These are phyloP conservation scores for Artibeus lituratus DNA, from an alignment of 2,797 vertebrate genomes.

Conservation along the genomic window DNA sequence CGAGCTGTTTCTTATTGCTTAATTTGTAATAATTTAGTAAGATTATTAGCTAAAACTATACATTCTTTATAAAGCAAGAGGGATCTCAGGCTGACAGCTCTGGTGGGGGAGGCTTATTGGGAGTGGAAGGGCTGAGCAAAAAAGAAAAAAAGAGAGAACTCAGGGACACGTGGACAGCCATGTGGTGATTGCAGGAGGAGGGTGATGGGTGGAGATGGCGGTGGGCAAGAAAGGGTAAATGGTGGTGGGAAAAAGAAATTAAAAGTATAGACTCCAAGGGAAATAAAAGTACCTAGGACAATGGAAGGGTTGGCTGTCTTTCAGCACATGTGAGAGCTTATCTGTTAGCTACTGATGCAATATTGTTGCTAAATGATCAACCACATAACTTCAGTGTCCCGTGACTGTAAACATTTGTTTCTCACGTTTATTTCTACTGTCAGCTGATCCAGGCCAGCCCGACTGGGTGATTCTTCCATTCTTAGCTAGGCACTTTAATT, in stretches of 20 bases:
- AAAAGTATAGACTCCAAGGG: too few relatives aligned
- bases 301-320: background rate
- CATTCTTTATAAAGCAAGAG: background rate
- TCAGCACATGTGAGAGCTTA: background rate
- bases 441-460: background rate
- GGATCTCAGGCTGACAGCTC: too few relatives aligned
- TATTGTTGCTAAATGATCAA: background rate
- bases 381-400: background rate
- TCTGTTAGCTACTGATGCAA: background rate
- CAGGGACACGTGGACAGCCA: too few relatives aligned
- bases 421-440: background rate
- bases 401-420: background rate
- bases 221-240: too few relatives aligned
- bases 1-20: background rate
- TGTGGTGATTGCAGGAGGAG: too few relatives aligned
- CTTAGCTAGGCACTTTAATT: background rate
- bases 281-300: background rate
- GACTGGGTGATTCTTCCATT: background rate
- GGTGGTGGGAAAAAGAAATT: too few relatives aligned
- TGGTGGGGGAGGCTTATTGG: too few relatives aligned
- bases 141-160: too few relatives aligned
- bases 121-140: too few relatives aligned
- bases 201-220: too few relatives aligned
- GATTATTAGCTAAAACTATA: background rate
- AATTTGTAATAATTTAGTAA: conserved; percentile 20